phyloP scores from a whole-genome alignment of 2,888 invertebrate genomes.

The Acleris emargana region DNA sequence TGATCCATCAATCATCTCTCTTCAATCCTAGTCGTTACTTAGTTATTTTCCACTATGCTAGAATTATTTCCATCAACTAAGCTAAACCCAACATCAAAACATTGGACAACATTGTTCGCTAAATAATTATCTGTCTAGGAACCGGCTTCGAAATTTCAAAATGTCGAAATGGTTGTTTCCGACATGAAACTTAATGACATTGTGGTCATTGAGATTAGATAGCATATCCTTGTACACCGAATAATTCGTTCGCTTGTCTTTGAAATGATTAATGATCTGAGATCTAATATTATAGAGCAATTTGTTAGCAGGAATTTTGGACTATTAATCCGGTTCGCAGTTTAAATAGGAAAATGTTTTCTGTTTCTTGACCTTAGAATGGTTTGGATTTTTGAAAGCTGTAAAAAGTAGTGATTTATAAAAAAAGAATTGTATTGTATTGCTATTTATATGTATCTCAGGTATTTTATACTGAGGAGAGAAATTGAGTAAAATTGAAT shows the following conservation, averaged over 20 bases:
- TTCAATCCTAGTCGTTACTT: no score
- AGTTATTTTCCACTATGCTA: no score
- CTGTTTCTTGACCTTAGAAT: conserved; percentile 8
- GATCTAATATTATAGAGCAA: conserved; percentile 33
- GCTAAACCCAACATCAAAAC: conserved; percentile 10
- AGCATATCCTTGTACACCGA: conserved; percentile 31
- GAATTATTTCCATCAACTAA: background rate
- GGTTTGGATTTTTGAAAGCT: conserved; percentile 3
- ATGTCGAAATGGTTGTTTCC: conserved; percentile 28
- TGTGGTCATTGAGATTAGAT: conserved; percentile 27
- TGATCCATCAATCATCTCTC: no score
- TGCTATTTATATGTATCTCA: no score
- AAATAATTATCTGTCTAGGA: conserved; percentile 18
- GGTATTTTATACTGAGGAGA: no score
- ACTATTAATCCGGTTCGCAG: conserved; percentile 23
- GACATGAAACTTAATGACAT: conserved; percentile 32
- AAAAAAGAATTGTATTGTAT: background rate
- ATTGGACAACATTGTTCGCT: conserved; percentile 27
- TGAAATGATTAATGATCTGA: conserved; percentile 32
- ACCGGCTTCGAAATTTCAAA: conserved; percentile 25
- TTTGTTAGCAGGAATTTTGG: conserved; percentile 26
- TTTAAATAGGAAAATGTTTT: conserved; percentile 22
- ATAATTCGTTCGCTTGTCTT: conserved; percentile 32
- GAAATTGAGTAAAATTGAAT: no score
- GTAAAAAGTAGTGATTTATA: conserved; percentile 3